Evolutionary conservation across 2,888 invertebrate genomes (phyloP).

Genomic region (Cantharis lateralis): DNA sequence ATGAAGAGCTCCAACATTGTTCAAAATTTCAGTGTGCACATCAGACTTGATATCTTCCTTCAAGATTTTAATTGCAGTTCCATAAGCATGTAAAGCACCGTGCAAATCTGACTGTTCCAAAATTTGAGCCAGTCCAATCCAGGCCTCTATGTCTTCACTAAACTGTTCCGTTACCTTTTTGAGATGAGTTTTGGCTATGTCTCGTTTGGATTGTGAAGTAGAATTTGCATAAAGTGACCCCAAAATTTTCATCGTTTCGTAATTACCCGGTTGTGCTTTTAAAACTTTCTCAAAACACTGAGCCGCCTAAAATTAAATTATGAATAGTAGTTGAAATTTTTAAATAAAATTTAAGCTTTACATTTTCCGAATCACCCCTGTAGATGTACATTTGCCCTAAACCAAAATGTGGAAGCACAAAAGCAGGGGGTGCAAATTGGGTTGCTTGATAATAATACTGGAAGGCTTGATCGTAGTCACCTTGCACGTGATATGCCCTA

Average conservation of each 20-base stretch:
- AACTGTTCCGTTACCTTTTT: constrained; percentile 96
- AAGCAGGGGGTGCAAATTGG: constrained; percentile 93
- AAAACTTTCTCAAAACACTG: constrained; percentile 98
- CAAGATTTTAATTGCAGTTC: constrained; percentile 89
- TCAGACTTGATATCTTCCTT: constrained; percentile 92
- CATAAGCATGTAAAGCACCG: constrained; percentile 90
- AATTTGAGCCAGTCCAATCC: constrained; percentile 99
- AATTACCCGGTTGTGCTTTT: constrained; percentile 96
- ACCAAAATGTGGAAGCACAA: constrained; percentile 97
- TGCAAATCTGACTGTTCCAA: constrained; percentile 91
- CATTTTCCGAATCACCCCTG: constrained; percentile 92
- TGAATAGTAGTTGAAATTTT: constrained; percentile 3
- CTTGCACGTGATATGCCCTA: constrained; percentile 92
- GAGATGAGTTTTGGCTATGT: constrained; percentile 91
- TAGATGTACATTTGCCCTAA: constrained; percentile 99
- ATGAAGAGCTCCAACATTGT: constrained; percentile 95
- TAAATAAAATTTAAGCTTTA: constrained; percentile 55
- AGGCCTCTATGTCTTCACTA: constrained; percentile 98
- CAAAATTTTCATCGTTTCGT: constrained; percentile 99
- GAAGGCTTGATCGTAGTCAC: constrained; percentile 96
- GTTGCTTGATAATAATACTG: constrained; percentile 99
- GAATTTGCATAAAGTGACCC: constrained; percentile 95
- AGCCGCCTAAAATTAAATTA: constrained; percentile 72
- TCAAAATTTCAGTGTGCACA: constrained; percentile 96
- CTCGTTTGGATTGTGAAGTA: constrained; percentile 84